Conservation (phyloP, 2,888 invertebrate species). For the Drosophila silvestris region DNA sequence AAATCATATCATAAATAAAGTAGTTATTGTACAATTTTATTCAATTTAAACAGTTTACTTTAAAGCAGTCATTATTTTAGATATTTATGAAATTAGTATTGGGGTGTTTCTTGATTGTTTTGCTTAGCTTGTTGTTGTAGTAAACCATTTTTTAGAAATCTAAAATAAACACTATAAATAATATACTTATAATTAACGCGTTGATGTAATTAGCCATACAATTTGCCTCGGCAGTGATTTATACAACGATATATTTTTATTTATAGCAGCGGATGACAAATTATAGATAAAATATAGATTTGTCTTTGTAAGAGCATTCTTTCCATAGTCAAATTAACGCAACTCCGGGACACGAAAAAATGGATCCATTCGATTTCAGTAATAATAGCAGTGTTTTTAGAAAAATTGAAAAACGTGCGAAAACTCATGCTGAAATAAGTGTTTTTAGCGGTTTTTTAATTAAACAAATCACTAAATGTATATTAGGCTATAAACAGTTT, state of each 20-base stretch:
- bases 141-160: slow-evolving; percentile 9
- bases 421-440: too few species aligned
- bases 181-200: slow-evolving; percentile 19
- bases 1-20: background rate
- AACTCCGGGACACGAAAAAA: too few species aligned
- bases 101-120: background rate
- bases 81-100: background rate
- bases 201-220: slow-evolving; percentile 43
- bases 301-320: background rate
- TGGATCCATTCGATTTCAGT: too few species aligned
- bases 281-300: background rate
- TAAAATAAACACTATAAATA: slow-evolving; percentile 18
- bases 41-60: background rate
- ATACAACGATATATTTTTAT: background rate
- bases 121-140: background rate
- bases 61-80: background rate
- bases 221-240: slow-evolving; percentile 12
- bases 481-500: too few species aligned
- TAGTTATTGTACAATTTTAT: background rate
- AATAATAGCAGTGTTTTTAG: too few species aligned
- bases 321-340: too few species aligned
- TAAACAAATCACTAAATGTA: too few species aligned
- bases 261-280: background rate
- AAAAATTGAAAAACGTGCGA: background rate
- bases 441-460: too few species aligned